These are phyloP conservation scores for Potamilus streckersoni DNA, from an alignment of 1,140 invertebrate species.

Conservation along the genomic window DNA sequence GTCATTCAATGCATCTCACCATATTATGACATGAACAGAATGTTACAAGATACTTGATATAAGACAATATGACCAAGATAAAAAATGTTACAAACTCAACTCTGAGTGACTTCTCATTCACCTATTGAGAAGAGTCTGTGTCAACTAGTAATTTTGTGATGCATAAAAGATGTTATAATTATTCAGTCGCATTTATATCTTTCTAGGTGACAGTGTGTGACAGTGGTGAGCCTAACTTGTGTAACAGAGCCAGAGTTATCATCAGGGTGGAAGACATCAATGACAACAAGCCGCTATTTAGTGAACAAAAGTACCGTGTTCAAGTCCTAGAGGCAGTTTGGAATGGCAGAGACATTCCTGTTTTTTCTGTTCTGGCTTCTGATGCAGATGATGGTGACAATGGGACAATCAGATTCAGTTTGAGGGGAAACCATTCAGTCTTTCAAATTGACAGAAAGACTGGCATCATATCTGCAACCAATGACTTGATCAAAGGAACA, in stretches of 20 bases:
- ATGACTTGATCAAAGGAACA: conserved; percentile 78
- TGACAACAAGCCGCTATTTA: conserved; percentile 81
- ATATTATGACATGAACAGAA: no score
- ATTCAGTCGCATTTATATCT: conserved; percentile 4
- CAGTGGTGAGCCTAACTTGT: conserved; percentile 79
- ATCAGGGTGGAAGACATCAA: conserved; percentile 86
- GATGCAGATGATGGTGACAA: conserved; percentile 62
- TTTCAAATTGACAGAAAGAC: conserved; percentile 85
- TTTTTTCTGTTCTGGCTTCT: conserved; percentile 58
- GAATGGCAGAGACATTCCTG: conserved; percentile 41
- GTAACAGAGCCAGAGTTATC: conserved; percentile 85
- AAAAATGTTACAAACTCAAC: no score
- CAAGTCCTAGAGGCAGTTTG: conserved; percentile 74
- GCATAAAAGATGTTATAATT: no score
- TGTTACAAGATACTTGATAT: no score
- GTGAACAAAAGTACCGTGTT: conserved; percentile 83
- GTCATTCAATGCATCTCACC: no score
- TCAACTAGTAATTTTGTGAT: no score
- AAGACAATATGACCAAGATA: no score
- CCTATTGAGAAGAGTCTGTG: no score
- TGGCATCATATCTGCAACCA: conserved; percentile 78
- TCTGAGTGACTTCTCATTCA: no score
- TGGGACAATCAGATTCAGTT: conserved; percentile 82
- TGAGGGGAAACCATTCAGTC: conserved; percentile 76
- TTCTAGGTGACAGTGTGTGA: conserved; percentile 78